Conservation (phyloP, 2,113 vertebrate species). For the Psilopsiagon aurifrons region DNA sequence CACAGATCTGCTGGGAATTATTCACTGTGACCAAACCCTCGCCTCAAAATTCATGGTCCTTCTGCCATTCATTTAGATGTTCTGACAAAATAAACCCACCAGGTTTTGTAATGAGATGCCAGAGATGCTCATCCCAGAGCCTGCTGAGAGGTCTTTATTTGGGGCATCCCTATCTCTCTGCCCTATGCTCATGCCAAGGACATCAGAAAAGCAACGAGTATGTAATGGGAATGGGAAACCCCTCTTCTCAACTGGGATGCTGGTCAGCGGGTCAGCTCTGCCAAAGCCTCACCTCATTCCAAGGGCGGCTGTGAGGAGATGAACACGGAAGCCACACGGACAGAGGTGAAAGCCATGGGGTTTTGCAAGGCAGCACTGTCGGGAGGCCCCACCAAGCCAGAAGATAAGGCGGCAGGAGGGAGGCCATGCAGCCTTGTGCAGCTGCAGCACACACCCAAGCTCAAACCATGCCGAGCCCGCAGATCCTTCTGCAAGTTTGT, state of each 20-base stretch:
- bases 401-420: background rate
- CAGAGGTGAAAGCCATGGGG: background rate
- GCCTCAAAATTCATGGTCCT: background rate
- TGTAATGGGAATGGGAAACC: fast-evolving
- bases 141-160: background rate
- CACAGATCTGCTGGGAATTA: background rate
- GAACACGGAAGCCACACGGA: background rate
- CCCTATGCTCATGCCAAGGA: fast-evolving
- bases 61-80: background rate
- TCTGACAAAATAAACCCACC: background rate
- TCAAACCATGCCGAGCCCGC: background rate
- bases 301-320: background rate
- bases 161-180: fast-evolving
- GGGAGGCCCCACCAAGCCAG: background rate
- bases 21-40: background rate
- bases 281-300: background rate
- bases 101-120: background rate
- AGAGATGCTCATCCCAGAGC: background rate
- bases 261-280: background rate
- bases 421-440: background rate
- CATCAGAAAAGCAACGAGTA: background rate
- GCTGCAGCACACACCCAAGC: conserved; percentile 14
- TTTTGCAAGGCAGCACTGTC: background rate
- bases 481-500: conserved; percentile 43
- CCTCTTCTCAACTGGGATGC: background rate